A percentile compares a stretch with the other conserved stretches of the same genome.
Evolutionary conservation across 2,888 invertebrate genomes (phyloP).

Genomic region (Deroplatys truncata): DNA sequence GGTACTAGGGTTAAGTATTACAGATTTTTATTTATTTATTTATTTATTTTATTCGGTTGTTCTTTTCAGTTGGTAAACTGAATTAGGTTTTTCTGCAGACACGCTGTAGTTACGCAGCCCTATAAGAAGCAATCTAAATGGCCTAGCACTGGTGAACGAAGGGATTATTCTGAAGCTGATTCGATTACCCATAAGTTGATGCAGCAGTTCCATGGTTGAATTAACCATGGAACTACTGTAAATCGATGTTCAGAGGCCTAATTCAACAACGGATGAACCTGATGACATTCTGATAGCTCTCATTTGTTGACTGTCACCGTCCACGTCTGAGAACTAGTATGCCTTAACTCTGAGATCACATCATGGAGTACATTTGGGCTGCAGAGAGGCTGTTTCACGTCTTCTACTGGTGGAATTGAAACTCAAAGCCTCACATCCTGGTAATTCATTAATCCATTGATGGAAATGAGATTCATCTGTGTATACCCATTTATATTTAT

Average conservation of each 20-base stretch:
- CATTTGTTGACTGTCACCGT: not conserved
- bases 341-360: not conserved
- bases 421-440: not conserved
- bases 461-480: too few relatives aligned
- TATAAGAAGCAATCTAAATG: too few relatives aligned
- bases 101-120: too few relatives aligned
- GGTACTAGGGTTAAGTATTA: too few relatives aligned
- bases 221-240: not conserved
- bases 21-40: too few relatives aligned
- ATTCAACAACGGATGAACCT: not conserved
- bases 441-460: not conserved
- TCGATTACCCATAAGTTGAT: not conserved
- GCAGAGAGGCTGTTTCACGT: not conserved
- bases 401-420: not conserved
- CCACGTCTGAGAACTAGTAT: not conserved
- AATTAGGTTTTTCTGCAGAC: too few relatives aligned
- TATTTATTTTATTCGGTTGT: too few relatives aligned
- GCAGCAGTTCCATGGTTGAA: not conserved
- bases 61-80: too few relatives aligned
- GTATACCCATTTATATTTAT: too few relatives aligned
- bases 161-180: not conserved
- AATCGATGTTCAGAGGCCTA: not conserved
- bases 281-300: not conserved
- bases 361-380: not conserved
- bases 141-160: too few relatives aligned